Base-by-base conservation (phyloP, 2,888 invertebrate species). In the Achlya flavicornis region DNA sequence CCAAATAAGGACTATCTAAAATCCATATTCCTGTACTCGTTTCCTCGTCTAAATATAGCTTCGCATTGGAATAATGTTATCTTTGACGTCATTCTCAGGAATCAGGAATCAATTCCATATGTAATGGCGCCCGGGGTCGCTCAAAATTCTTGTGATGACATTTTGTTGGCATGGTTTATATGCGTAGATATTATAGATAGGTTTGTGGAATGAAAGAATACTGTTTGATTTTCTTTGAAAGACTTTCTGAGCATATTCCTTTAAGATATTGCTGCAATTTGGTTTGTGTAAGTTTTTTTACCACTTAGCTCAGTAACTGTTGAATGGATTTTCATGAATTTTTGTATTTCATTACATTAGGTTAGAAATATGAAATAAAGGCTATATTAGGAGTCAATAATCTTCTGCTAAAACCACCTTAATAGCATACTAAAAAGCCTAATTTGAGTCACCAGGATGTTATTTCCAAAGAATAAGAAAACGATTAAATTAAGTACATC, bases 1-100 rank as follows among this genome's bases (percentile, higher is more conserved):
- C 46, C 46, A 46, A 46, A 46, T 48, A 38, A 38, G 10, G 48
- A 48, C 48, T 5, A 16, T 48, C 48, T 14, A 48, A 48, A 48
- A 48, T 38, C 46, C 4, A 16, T 7, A 16, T 48, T 6, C 48
- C 16, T 48, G 7, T 11, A 8, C 7, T 41, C 41, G 10, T 48
- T 48, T 16, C 48, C 48, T 48, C 48, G 48, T 48, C 7, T 48
- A 48, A 48, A 48, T 7, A 48, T 6, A 48, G 3, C 10, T 48
- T 16, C 48, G 7, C 8, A 48, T 16, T 16, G 16, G 48, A 16
- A 48, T 48, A 16, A 16, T 16, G 48, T 48, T 48, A 48, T 48
- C 48, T 48, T 48, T 48, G 48, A 48, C 48, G 48, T 48, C 48
- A 48, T 48, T 16, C 48, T 16, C 48, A 48, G 48, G 48, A 48